Evolutionary conservation across 2,888 invertebrate genomes (phyloP).

Genomic region (Ophion ventricosus): DNA sequence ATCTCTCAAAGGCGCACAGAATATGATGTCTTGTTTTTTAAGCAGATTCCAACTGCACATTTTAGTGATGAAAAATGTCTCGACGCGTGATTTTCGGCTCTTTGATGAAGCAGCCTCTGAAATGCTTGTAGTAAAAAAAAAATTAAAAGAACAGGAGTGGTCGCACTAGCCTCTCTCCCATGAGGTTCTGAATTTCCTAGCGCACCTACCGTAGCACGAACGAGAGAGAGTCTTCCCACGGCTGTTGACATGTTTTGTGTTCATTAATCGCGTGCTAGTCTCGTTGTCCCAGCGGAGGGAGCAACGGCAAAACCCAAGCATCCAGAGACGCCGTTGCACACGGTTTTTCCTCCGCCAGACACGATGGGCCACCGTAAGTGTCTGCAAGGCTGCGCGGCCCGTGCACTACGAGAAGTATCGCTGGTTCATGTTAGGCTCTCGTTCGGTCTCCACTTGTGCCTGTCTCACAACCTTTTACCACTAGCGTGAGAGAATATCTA

Average conservation of each 20-base stretch:
- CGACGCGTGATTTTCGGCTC: constrained; percentile 56
- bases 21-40: background rate
- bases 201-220: constrained; percentile 27
- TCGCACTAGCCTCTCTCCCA: constrained; percentile 39
- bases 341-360: constrained; percentile 43
- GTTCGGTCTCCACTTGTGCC: constrained; percentile 34
- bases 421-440: constrained; percentile 30
- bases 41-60: background rate
- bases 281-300: constrained; percentile 40
- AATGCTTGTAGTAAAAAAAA: constrained; percentile 1
- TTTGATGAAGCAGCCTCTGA: constrained; percentile 56
- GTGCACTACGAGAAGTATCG: constrained; percentile 33
- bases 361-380: constrained; percentile 37
- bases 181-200: constrained; percentile 29
- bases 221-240: constrained; percentile 79
- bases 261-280: constrained; percentile 79
- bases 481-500: constrained; percentile 73
- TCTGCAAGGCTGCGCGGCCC: constrained; percentile 14
- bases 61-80: background rate
- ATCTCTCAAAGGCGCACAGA: background rate
- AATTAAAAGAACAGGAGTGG: constrained; percentile 33
- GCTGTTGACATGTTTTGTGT: constrained; percentile 83
- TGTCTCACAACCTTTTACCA: constrained; percentile 73
- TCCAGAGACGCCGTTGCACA: constrained; percentile 57
- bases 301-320: constrained; percentile 36